A percentile compares a stretch with the other conserved stretches of the same genome.
These are phyloP conservation scores for Poecilobothrus nobilitatus DNA, from an alignment of 2,888 invertebrate genomes.

Conservation along the genomic window DNA sequence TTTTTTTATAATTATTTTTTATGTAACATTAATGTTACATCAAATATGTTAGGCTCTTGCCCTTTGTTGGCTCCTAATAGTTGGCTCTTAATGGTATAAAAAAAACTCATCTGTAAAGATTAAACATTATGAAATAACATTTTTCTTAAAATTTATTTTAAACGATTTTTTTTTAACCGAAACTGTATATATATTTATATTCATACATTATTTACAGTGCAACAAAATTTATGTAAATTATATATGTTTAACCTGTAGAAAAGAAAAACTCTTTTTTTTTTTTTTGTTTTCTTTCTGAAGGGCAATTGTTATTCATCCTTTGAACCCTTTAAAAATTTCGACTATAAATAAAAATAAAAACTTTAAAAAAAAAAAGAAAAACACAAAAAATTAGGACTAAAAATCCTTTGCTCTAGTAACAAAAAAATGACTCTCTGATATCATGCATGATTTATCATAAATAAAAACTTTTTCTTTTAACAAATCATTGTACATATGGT, in stretches of 20 bases:
- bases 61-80: too few species aligned
- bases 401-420: neutral
- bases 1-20: too few species aligned
- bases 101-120: too few species aligned
- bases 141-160: too few species aligned
- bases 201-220: neutral
- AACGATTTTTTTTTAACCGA: too few species aligned
- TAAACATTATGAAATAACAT: too few species aligned
- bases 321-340: neutral
- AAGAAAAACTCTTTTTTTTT: neutral
- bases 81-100: too few species aligned
- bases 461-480: neutral
- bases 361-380: too few species aligned
- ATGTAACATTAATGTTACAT: too few species aligned
- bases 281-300: neutral
- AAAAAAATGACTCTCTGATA: neutral
- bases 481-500: too few species aligned
- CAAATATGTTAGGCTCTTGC: too few species aligned
- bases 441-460: neutral
- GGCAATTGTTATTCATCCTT: slow-evolving; percentile 4
- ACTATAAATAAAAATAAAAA: neutral
- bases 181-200: neutral
- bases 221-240: slow-evolving; percentile 2
- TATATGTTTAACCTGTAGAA: neutral
- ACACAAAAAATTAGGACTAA: neutral